These are phyloP conservation scores for Brachionus angularis DNA, from an alignment of 1,140 invertebrate genomes.

Conservation along the genomic window DNA sequence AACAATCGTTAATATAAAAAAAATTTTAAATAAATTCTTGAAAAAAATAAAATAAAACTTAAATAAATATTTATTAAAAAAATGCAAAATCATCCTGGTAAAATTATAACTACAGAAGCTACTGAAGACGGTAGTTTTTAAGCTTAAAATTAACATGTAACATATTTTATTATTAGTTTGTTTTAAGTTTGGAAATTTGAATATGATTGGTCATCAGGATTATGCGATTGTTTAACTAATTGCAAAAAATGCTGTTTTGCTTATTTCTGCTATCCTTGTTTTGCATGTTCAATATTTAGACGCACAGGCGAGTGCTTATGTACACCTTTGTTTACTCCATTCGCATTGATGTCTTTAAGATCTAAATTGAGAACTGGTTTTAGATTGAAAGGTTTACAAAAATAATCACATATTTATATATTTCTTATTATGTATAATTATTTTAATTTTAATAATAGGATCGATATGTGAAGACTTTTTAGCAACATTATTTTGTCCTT, in stretches of 20 bases:
- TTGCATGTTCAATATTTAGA: constrained; percentile 26
- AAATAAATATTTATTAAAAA: not conserved
- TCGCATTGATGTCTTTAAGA: not conserved
- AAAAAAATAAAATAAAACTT: not conserved
- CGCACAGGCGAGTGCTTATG: constrained; percentile 35
- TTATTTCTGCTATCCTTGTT: constrained; percentile 32
- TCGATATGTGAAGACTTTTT: constrained; percentile 34
- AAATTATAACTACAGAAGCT: not conserved
- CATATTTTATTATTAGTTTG: not conserved
- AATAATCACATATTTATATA: not conserved
- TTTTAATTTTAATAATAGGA: not conserved
- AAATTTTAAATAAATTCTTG: not conserved
- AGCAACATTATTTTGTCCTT: constrained; percentile 23
- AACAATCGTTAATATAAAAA: too few species aligned
- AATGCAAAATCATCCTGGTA: constrained; percentile 35
- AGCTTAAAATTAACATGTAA: not conserved
- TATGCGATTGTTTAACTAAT: constrained; percentile 10
- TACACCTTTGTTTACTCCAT: constrained; percentile 29
- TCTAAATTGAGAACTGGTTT: constrained; percentile 31
- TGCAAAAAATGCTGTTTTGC: constrained; percentile 17
- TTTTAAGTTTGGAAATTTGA: constrained; percentile 42
- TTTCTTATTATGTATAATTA: not conserved
- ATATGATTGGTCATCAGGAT: not conserved
- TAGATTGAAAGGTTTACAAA: constrained; percentile 42
- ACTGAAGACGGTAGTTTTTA: constrained; percentile 18